Conservation (phyloP, 1,140 invertebrate species). For the Scylla paramamosain region DNA sequence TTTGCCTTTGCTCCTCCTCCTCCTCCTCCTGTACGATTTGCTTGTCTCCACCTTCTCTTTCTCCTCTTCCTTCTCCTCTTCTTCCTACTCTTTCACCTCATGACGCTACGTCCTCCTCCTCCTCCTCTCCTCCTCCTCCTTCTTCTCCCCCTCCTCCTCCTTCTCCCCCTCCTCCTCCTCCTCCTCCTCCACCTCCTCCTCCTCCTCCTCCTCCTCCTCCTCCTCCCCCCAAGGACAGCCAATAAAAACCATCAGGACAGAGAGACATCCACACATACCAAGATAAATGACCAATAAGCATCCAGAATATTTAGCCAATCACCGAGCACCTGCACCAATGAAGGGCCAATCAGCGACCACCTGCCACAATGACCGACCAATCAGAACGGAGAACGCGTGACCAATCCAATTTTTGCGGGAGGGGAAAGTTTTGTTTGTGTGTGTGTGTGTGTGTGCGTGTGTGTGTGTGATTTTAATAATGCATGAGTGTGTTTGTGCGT, state of each 20-base stretch:
- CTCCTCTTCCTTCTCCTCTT: not conserved
- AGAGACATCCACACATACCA: not conserved
- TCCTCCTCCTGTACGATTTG: not conserved
- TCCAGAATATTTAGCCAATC: not conserved
- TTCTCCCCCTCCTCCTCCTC: not conserved
- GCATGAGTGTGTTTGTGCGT: not conserved
- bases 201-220: not conserved
- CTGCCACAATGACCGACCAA: not conserved
- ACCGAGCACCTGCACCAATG: not conserved
- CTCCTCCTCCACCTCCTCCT: not conserved
- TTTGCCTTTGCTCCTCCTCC: not conserved
- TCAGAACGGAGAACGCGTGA: not conserved
- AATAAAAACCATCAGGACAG: not conserved
- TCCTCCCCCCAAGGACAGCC: no score
- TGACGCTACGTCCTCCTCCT: not conserved
- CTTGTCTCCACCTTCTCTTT: not conserved
- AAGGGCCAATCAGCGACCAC: not conserved
- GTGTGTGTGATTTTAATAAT: not conserved
- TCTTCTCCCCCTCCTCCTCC: not conserved
- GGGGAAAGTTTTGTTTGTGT: not conserved
- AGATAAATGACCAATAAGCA: not conserved
- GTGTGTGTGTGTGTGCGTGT: conserved; percentile 19
- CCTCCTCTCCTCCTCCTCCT: not conserved
- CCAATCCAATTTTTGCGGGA: not conserved
- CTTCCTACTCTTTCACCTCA: not conserved